Evolutionary conservation across 1,140 invertebrate species (phyloP), one percentile per base, ranked within the genome.

Genomic region (Procambarus virginalis): DNA sequence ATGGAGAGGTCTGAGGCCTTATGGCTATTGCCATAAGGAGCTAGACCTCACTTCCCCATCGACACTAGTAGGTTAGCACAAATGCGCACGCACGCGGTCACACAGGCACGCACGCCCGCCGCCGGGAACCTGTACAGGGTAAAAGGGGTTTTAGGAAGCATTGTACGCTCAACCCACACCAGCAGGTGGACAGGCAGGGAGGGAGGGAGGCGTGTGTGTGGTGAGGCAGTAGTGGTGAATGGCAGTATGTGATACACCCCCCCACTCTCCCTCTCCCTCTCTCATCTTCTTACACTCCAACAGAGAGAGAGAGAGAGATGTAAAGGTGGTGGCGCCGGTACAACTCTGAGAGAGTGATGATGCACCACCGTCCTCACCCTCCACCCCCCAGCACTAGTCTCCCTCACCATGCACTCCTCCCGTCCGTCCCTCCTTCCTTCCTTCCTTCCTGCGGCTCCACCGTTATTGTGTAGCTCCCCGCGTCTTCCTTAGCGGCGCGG

Each of bases 261-360:
- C 17, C 60, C 14, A 3, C 60, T 84, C 34, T 48, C 55, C 64
- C 80, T n/a, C 55, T 82, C 80, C 34, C 79, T 55, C 20, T 79
- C 77, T 79, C 9, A 79, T 51, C 46, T 49, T 48, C 48, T 80
- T 51, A 20, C 68, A 34, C 68, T 73, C n/a, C 68, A 12, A 82
- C 2, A 82, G 22, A 45, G 34, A 82, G 58, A 68, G 51, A 68
- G 55, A 82, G 48, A 12, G 58, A 68, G 58, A 48, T 34, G 34
- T 34, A 34, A 34, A 34, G 34, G 34, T 34, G 34, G 34, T 34
- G 34, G 34, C 34, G 34, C 34, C 34, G 34, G 34, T 68, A 68
- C 64, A 68, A 22, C 68, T 64, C 60, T 10, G 12, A 4, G 12
- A 17, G 60, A 73, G n/a, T 73, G 68, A 73, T 73, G 68, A 73